Evolutionary conservation across 2,113 vertebrate genomes (phyloP), one percentile per base, ranked within the genome.

Genomic region (Python bivittatus): DNA sequence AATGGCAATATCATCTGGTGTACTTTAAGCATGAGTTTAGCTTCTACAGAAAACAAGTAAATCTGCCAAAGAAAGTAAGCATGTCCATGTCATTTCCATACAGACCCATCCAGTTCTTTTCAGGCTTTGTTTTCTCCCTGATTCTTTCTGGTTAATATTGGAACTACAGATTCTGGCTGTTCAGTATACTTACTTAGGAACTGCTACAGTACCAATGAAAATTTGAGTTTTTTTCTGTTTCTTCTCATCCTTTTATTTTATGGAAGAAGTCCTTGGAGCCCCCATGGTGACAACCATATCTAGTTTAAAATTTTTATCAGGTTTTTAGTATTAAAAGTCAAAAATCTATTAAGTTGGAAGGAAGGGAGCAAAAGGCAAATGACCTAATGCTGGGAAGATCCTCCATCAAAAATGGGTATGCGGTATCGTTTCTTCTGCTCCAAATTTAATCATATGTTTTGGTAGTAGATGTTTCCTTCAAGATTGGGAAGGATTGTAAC

Each of bases 241-340:
- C 84, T 58, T 89, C 60, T 86, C 87, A 88, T 95, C 90, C 94
- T 52, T 1, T 54, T 90, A n/a, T 86, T 94, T 92, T 0, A 0
- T 42, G 92, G 79, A 93, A 96, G 58, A 90, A 93, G 89, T 93
- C 97, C 96, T 96, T 83, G 94, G 94, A 96, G 92, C 84, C 91
- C 2, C n/a, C 91, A 95, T 92, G 88, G 54, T 4, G 94, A 72
- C 94, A 96, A 96, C 96, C 97, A 96, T 96, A 97, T 97, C 95
- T 96, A 95, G 92, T 94, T 96, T 96, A 22, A 92, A 96, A 94
- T 93, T 96, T 96, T 97, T 94, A 96, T 95, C 94, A 95, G 94
- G 94, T 90, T 91, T 96, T 94, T 94, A 92, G 90, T 96, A 86
- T 97, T 96, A 93, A 95, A 95, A 95, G 94, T 95, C 12, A 56